Conservation (phyloP, 2,113 vertebrate species). For the Clinocottus analis region DNA sequence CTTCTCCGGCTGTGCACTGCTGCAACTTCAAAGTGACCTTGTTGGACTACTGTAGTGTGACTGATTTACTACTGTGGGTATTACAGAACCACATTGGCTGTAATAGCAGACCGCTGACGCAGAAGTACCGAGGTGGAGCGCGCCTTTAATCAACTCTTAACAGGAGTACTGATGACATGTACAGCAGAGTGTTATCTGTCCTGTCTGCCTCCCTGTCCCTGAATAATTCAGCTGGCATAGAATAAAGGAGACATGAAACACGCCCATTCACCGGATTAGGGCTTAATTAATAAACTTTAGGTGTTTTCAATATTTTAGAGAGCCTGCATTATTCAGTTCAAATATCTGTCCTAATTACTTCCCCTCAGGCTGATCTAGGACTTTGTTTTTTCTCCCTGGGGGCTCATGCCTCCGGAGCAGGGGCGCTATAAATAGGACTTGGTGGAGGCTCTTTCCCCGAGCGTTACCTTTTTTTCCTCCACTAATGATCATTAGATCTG, state of each 20-base stretch:
- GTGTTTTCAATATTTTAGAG: constrained; percentile 73
- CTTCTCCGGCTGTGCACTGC: constrained; percentile 50
- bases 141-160: constrained; percentile 74
- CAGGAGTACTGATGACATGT: constrained; percentile 61
- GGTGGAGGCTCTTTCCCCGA: constrained; percentile 38
- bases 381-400: constrained; percentile 67
- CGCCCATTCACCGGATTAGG: constrained; percentile 68
- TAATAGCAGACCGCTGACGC: constrained; percentile 62
- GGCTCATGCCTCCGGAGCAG: constrained; percentile 59
- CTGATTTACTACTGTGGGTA: constrained; percentile 50
- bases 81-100: constrained; percentile 50
- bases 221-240: constrained; percentile 65
- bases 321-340: constrained; percentile 77
- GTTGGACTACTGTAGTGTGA: constrained; percentile 60
- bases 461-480: constrained; percentile 35
- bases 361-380: constrained; percentile 73
- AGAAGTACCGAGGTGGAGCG: constrained; percentile 37
- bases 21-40: constrained; percentile 73
- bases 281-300: constrained; percentile 79
- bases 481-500: constrained; percentile 70
- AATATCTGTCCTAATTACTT: constrained; percentile 81
- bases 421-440: constrained; percentile 72
- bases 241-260: constrained; percentile 66
- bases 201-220: constrained; percentile 54
- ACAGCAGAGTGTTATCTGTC: constrained; percentile 55